Conservation (phyloP, 53 echinoderm and acorn worm species). For the Paracentrotus lividus region DNA sequence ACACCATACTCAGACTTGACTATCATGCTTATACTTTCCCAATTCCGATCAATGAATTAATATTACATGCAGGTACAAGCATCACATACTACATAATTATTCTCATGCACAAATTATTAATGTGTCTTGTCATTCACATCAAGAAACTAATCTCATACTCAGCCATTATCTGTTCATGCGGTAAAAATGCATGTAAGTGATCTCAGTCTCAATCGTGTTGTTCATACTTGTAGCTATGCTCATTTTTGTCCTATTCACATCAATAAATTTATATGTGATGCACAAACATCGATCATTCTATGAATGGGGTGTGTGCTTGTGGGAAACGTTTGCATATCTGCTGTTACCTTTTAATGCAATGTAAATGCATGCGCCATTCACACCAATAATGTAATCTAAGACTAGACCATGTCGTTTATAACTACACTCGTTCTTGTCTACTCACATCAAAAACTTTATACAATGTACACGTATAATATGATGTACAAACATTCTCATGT, state of each 20-base stretch:
- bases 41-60: conserved; percentile 28
- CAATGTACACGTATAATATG: conserved; percentile 71
- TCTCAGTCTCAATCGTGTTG: background rate
- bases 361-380: conserved; percentile 36
- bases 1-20: background rate
- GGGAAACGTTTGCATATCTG: background rate
- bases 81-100: background rate
- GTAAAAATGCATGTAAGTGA: conserved; percentile 36
- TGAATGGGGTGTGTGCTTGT: too few relatives aligned
- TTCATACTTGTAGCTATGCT: background rate
- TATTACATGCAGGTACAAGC: background rate
- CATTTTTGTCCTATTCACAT: background rate
- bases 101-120: background rate
- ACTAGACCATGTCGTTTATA: background rate
- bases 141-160: background rate
- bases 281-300: background rate
- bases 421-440: too few relatives aligned
- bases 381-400: conserved; percentile 47
- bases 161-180: background rate
- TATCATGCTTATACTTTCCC: background rate
- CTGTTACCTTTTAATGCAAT: background rate
- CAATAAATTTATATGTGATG: background rate
- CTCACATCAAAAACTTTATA: conserved; percentile 64
- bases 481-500: too few relatives aligned
- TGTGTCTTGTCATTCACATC: background rate